These are phyloP conservation scores for Aphelinus certus DNA, from an alignment of 1,140 invertebrate genomes.

Conservation along the genomic window DNA sequence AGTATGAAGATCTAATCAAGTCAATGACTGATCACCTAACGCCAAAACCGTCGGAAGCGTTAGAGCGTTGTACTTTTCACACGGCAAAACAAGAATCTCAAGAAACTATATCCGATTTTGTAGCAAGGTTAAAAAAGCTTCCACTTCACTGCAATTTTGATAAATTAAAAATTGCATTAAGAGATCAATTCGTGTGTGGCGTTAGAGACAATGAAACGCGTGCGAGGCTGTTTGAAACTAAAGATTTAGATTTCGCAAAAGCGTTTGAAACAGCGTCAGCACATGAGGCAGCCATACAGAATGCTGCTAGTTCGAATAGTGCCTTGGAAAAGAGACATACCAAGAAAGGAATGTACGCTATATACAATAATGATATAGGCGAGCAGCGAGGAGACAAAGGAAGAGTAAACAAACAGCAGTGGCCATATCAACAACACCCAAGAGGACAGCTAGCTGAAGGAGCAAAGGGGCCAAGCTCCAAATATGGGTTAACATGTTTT, in stretches of 20 bases:
- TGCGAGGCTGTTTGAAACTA: constrained; percentile 25
- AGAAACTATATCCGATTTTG: constrained; percentile 46
- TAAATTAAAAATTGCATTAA: constrained; percentile 25
- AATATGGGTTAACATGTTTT: neutral
- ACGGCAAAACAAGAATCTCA: constrained; percentile 41
- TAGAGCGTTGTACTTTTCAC: constrained; percentile 51
- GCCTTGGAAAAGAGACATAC: neutral
- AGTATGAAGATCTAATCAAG: neutral
- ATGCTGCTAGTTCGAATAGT: constrained; percentile 25
- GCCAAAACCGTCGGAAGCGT: constrained; percentile 42
- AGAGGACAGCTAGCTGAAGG: too few relatives aligned
- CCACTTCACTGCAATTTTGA: constrained; percentile 39
- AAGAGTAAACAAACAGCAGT: too few relatives aligned
- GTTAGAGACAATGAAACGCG: constrained; percentile 26
- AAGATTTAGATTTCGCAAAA: constrained; percentile 10
- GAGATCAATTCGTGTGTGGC: constrained; percentile 36
- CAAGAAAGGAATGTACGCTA: neutral
- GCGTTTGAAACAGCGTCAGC: constrained; percentile 31
- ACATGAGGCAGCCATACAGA: constrained; percentile 32
- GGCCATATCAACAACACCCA: too few relatives aligned
- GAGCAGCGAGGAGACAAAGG: too few relatives aligned
- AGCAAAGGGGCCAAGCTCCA: too few relatives aligned
- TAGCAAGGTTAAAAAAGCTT: constrained; percentile 49
- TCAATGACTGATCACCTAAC: too few relatives aligned
- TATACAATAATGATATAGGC: too few relatives aligned